These are phyloP conservation scores for Carcina quercana DNA, from an alignment of 2,888 invertebrate species.

Conservation along the genomic window DNA sequence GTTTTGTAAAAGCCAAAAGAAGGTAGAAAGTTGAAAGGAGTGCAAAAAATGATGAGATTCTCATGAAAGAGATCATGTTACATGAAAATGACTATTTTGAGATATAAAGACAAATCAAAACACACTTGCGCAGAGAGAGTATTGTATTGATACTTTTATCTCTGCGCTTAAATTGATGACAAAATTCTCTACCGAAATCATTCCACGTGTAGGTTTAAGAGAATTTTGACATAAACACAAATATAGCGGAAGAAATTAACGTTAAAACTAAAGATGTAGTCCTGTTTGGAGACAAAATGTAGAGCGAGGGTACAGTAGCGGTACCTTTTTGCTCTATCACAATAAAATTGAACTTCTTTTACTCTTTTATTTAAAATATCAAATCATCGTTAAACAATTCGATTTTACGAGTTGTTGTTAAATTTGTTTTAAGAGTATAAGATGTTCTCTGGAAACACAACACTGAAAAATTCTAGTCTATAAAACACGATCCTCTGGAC, in stretches of 20 bases:
- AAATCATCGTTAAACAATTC: constrained; percentile 12
- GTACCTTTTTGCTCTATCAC: constrained; percentile 46
- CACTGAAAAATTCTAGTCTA: constrained; percentile 38
- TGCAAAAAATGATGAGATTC: too few relatives aligned
- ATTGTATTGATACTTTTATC: constrained; percentile 59
- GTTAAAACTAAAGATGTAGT: constrained; percentile 22
- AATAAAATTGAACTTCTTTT: constrained; percentile 22
- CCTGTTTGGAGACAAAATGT: constrained; percentile 1
- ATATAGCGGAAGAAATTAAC: constrained; percentile 24
- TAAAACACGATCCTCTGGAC: constrained; percentile 32
- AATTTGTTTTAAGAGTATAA: constrained; percentile 5
- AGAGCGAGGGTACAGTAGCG: constrained; percentile 49
- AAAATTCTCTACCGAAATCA: constrained; percentile 28
- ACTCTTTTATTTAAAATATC: constrained; percentile 18
- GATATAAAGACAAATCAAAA: constrained; percentile 25
- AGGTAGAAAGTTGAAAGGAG: too few relatives aligned
- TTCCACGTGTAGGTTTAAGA: constrained; percentile 12
- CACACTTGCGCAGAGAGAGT: constrained; percentile 47
- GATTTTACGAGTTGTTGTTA: constrained; percentile 21
- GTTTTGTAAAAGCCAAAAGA: too few relatives aligned
- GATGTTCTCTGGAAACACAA: constrained; percentile 23
- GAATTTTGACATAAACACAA: constrained; percentile 25
- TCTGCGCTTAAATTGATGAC: constrained; percentile 24
- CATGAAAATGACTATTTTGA: too few relatives aligned
- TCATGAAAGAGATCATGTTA: too few relatives aligned